Conservation (phyloP, 2,113 vertebrate species). For the Lepisosteus osseus region DNA sequence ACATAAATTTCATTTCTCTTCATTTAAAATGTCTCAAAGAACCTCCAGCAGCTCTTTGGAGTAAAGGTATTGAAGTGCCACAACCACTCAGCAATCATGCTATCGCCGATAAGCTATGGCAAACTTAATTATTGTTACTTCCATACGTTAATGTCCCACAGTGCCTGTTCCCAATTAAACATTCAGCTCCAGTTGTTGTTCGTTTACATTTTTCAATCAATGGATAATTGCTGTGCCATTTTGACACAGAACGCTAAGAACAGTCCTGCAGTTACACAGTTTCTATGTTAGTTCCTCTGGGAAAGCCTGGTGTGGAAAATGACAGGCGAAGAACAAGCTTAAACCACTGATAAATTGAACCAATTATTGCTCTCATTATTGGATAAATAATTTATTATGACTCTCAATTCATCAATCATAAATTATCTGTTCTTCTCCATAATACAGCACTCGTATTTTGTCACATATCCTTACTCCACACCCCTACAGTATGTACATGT, state of each 20-base stretch:
- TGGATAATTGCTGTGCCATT: constrained; percentile 17
- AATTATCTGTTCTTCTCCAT: background rate
- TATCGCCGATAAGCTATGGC: background rate
- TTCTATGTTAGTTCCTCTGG: constrained; percentile 18
- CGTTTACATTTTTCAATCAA: constrained; percentile 18
- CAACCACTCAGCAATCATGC: constrained; percentile 8
- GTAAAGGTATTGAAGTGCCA: constrained; percentile 12
- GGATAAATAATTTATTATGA: constrained; percentile 24
- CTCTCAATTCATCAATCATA: constrained; percentile 28
- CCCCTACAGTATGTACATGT: too few species aligned
- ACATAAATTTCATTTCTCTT: constrained; percentile 1
- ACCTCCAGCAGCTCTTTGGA: background rate
- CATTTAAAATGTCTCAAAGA: background rate
- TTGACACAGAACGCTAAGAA: constrained; percentile 20
- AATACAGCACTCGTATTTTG: constrained; percentile 1
- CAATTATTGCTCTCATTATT: constrained; percentile 24
- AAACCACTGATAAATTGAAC: constrained; percentile 30
- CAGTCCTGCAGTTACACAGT: constrained; percentile 19
- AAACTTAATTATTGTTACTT: constrained; percentile 17
- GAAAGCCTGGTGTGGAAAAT: constrained; percentile 14
- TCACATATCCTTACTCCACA: background rate
- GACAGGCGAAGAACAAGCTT: constrained; percentile 18
- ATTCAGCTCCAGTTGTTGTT: constrained; percentile 10
- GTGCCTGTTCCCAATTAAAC: constrained; percentile 26
- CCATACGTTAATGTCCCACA: constrained; percentile 17